phyloP scores from a whole-genome alignment of 2,113 vertebrate species.

The Noctilio leporinus region DNA sequence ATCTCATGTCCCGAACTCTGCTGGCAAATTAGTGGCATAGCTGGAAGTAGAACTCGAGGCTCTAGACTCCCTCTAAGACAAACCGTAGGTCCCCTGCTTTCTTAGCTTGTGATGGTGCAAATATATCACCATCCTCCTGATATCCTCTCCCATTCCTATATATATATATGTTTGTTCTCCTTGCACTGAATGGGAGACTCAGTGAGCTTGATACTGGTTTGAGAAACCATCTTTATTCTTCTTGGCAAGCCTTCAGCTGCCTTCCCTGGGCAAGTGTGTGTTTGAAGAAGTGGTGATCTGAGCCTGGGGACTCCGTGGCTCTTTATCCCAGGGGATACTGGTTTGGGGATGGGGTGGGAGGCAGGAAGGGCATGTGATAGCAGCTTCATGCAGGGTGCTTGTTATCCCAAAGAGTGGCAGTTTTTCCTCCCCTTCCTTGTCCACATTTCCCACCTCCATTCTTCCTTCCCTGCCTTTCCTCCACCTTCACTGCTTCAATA shows the following conservation, averaged over 20 bases:
- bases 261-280: background rate
- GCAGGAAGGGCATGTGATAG: fast-evolving
- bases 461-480: background rate
- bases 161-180: background rate
- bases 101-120: background rate
- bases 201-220: background rate
- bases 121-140: background rate
- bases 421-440: background rate
- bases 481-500: background rate
- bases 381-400: background rate
- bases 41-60: background rate
- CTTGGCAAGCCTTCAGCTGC: background rate
- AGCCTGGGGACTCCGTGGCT: background rate
- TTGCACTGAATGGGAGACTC: background rate
- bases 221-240: slow-evolving; percentile 9
- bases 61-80: background rate
- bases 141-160: background rate
- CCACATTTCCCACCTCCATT: background rate
- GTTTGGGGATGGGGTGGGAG: no score
- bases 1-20: background rate
- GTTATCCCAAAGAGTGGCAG: background rate
- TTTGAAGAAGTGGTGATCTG: background rate
- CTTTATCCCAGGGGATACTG: background rate
- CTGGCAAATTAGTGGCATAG: background rate
- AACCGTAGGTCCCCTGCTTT: background rate